Evolutionary conservation across 35 echinoderm and acorn worm genomes (phyloP).

Genomic region (Eucidaris tribuloides): DNA sequence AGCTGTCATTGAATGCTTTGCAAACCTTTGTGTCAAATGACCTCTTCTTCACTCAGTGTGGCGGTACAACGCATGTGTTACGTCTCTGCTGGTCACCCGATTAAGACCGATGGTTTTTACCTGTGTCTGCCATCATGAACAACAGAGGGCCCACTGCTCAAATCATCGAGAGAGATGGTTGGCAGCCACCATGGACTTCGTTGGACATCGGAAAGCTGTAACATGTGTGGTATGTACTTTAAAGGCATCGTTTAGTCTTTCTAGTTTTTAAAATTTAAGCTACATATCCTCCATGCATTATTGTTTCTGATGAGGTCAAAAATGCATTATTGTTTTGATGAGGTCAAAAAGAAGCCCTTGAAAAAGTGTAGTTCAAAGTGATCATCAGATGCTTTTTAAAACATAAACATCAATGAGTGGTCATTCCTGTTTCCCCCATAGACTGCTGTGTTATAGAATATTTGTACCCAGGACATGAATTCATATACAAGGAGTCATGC

Average conservation of each 20-base stretch:
- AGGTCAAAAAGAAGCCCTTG: too few species aligned
- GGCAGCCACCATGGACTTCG: constrained; percentile 99
- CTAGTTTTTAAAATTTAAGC: not conserved
- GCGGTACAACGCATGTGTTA: constrained; percentile 84
- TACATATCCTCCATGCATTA: not conserved
- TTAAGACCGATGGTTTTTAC: constrained; percentile 72
- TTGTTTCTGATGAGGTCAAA: not conserved
- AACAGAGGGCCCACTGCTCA: constrained; percentile 95
- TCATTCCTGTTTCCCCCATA: too few species aligned
- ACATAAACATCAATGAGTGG: not conserved
- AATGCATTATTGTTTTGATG: too few species aligned
- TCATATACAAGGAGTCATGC: too few species aligned
- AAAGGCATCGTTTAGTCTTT: not conserved
- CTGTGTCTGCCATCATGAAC: constrained; percentile 97
- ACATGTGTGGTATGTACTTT: constrained; percentile 87
- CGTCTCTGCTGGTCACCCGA: constrained; percentile 88
- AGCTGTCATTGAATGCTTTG: too few species aligned
- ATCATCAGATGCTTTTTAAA: not conserved
- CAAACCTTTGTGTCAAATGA: too few species aligned
- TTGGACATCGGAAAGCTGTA: constrained; percentile 95
- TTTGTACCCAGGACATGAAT: too few species aligned
- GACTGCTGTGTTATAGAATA: too few species aligned
- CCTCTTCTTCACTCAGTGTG: constrained; percentile 69
- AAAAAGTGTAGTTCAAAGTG: not conserved
- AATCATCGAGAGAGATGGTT: constrained; percentile 94